Evolutionary conservation across 2,113 vertebrate genomes (phyloP).

Genomic region (Albula goreensis): DNA sequence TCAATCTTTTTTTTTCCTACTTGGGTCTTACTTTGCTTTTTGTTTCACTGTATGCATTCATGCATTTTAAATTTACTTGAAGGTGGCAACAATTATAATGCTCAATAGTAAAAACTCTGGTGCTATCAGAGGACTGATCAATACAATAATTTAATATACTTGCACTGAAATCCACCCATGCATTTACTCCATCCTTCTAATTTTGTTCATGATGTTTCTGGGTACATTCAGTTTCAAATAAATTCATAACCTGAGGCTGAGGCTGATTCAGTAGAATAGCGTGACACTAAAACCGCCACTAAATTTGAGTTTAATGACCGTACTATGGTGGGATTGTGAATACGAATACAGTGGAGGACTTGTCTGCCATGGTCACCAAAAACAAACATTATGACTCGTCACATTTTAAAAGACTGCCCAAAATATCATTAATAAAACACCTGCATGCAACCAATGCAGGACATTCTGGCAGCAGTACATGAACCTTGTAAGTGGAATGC

Average conservation of each 20-base stretch:
- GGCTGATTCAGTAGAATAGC: background rate
- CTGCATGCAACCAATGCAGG: too few species aligned
- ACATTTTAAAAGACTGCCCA: background rate
- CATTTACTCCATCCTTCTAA: background rate
- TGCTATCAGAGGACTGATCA: slow-evolving; percentile 7
- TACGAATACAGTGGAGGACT: background rate
- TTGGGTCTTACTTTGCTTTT: background rate
- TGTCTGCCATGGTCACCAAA: background rate
- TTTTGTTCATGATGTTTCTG: background rate
- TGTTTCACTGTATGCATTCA: background rate
- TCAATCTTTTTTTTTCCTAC: background rate
- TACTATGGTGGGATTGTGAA: background rate
- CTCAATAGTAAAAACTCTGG: background rate
- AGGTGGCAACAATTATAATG: background rate
- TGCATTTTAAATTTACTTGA: background rate
- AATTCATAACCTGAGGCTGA: background rate
- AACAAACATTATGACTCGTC: background rate
- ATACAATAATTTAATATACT: background rate
- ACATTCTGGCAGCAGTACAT: too few species aligned
- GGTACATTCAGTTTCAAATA: background rate
- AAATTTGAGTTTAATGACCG: background rate
- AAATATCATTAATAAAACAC: too few species aligned
- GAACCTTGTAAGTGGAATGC: background rate
- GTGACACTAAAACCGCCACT: background rate
- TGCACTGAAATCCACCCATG: background rate